phyloP scores from a whole-genome alignment of 1,140 invertebrate genomes.

The Leptopilina clavipes region DNA sequence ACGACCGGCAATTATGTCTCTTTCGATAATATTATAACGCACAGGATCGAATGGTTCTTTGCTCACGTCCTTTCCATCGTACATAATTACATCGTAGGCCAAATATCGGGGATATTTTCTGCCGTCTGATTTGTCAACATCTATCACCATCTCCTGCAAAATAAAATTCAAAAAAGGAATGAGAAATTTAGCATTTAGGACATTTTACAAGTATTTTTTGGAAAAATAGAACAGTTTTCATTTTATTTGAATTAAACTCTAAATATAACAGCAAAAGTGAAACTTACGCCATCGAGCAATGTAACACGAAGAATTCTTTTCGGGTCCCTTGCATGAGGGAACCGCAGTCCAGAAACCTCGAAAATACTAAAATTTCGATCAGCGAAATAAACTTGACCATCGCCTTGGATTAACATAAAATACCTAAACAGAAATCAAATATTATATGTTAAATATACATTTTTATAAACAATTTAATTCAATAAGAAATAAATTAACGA shows the following conservation, averaged over 20 bases:
- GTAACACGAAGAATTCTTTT: conserved; percentile 86
- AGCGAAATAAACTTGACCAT: conserved; percentile 92
- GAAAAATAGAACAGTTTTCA: too few species aligned
- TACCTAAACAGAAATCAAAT: conserved; percentile 80
- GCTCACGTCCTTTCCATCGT: conserved; percentile 87
- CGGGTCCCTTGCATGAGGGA: conserved; percentile 85
- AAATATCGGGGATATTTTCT: conserved; percentile 90
- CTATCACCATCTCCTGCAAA: conserved; percentile 92
- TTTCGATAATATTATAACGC: conserved; percentile 86
- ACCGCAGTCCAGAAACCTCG: conserved; percentile 86
- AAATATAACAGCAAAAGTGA: neutral
- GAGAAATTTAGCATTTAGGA: too few species aligned
- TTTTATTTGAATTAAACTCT: too few species aligned
- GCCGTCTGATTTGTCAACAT: conserved; percentile 83
- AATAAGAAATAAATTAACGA: neutral
- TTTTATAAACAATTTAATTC: neutral
- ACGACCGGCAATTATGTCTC: conserved; percentile 79
- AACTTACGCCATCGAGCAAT: conserved; percentile 92
- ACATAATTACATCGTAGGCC: conserved; percentile 95
- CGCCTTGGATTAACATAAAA: conserved; percentile 95
- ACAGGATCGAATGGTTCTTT: conserved; percentile 84
- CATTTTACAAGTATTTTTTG: too few species aligned
- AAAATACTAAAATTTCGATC: conserved; percentile 98
- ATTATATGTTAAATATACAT: neutral
- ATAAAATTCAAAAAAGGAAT: conserved; percentile 39